Conservation (phyloP, 2,888 invertebrate species). For the Leptopilina drosophilae region DNA sequence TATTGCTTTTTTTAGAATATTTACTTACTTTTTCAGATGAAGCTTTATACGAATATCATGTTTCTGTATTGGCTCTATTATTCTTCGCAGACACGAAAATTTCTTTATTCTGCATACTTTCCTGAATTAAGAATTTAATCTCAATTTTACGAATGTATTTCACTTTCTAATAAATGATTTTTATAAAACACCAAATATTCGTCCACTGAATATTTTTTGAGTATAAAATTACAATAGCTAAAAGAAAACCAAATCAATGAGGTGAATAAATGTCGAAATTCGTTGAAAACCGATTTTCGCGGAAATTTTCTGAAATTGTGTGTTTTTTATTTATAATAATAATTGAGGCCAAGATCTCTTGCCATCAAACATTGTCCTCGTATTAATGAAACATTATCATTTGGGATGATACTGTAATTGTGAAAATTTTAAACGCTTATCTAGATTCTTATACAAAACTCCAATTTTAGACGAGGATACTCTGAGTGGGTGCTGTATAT, state of each 20-base stretch:
- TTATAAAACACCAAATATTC: too few relatives aligned
- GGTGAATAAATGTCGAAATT: slow-evolving; percentile 65
- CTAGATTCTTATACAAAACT: neutral
- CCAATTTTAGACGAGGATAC: neutral
- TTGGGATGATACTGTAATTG: slow-evolving; percentile 6
- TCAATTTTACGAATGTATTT: too few relatives aligned
- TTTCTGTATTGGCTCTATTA: too few relatives aligned
- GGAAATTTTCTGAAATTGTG: neutral
- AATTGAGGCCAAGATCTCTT: neutral
- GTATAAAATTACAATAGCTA: slow-evolving; percentile 63
- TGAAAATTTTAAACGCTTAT: neutral
- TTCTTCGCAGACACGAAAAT: too few relatives aligned
- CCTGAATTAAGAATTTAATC: too few relatives aligned
- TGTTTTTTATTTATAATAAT: neutral
- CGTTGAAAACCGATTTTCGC: slow-evolving; percentile 51
- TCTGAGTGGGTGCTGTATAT: too few relatives aligned
- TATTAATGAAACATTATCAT: slow-evolving; percentile 20
- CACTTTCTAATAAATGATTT: too few relatives aligned
- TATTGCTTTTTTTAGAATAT: too few relatives aligned
- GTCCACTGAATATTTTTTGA: slow-evolving; percentile 54
- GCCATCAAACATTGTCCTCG: slow-evolving; percentile 1
- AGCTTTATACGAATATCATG: too few relatives aligned
- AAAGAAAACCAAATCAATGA: slow-evolving; percentile 69
- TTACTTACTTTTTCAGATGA: too few relatives aligned
- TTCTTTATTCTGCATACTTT: too few relatives aligned